Evolutionary conservation across 2,797 vertebrate species (phyloP).

Genomic region (Podargus strigoides): DNA sequence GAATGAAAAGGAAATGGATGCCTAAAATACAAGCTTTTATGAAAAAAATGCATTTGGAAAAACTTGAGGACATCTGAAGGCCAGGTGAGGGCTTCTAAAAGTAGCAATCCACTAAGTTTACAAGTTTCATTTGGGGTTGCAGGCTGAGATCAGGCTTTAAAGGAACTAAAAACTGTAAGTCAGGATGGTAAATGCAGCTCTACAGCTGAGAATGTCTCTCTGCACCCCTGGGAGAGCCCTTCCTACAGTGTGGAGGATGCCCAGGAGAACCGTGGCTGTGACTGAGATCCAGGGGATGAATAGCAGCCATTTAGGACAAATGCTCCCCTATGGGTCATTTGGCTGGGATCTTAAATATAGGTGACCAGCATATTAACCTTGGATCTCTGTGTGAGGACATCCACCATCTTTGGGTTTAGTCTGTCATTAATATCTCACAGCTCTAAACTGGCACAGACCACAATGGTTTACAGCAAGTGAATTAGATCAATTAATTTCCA

Average conservation of each 20-base stretch:
- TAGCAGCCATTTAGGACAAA: neutral
- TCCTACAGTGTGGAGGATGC: fast-evolving
- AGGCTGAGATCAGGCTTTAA: neutral
- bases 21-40: neutral
- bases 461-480: conserved; percentile 72
- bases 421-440: conserved; percentile 38
- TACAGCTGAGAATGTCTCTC: neutral
- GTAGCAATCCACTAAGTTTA: neutral
- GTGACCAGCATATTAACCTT: neutral
- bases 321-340: neutral
- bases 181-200: neutral
- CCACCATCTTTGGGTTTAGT: neutral
- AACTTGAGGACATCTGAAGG: neutral
- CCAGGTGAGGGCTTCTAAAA: neutral
- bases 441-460: conserved; percentile 53
- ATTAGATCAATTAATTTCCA: conserved; percentile 80
- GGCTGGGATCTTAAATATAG: neutral
- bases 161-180: neutral
- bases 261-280: neutral
- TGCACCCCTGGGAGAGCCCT: neutral
- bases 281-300: neutral
- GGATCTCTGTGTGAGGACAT: neutral
- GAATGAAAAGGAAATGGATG: neutral
- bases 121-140: neutral
- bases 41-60: neutral